Percentiles rank a stretch among this genome's conserved stretches.
Evolutionary conservation across 1,140 invertebrate species (phyloP).

Genomic region (Pygmarrhopalites habei): DNA sequence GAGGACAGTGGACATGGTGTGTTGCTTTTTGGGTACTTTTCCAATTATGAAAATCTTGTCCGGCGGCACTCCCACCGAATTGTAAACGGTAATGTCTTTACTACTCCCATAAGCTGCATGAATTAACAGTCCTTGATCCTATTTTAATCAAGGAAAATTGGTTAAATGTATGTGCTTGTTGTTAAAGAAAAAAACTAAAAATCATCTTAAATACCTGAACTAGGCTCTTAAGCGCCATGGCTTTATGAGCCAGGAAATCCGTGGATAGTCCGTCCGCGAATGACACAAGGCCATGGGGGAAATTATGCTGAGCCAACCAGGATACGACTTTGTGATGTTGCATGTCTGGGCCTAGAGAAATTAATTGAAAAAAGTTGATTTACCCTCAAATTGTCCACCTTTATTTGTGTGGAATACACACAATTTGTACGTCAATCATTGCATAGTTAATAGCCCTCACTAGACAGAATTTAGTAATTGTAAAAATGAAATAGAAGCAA

Average conservation of each 20-base stretch:
- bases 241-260: conserved; percentile 93
- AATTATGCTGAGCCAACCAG: conserved; percentile 98
- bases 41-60: conserved; percentile 93
- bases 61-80: conserved; percentile 72
- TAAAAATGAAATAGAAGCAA: too few relatives aligned
- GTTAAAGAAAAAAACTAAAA: too few relatives aligned
- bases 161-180: background rate
- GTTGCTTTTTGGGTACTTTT: conserved; percentile 83
- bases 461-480: too few relatives aligned
- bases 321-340: conserved; percentile 95
- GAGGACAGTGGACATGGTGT: conserved; percentile 65
- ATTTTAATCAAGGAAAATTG: conserved; percentile 39
- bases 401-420: too few relatives aligned
- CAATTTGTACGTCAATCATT: too few relatives aligned
- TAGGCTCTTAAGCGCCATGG: conserved; percentile 78
- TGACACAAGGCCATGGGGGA: conserved; percentile 93
- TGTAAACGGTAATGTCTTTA: conserved; percentile 93
- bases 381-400: too few relatives aligned
- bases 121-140: conserved; percentile 80
- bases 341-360: too few relatives aligned
- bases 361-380: too few relatives aligned
- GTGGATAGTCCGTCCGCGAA: conserved; percentile 95
- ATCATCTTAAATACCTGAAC: conserved; percentile 65
- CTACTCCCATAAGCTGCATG: conserved; percentile 90
- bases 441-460: too few relatives aligned